Conservation (phyloP, 2,113 vertebrate species). For the Epinephelus lanceolatus region DNA sequence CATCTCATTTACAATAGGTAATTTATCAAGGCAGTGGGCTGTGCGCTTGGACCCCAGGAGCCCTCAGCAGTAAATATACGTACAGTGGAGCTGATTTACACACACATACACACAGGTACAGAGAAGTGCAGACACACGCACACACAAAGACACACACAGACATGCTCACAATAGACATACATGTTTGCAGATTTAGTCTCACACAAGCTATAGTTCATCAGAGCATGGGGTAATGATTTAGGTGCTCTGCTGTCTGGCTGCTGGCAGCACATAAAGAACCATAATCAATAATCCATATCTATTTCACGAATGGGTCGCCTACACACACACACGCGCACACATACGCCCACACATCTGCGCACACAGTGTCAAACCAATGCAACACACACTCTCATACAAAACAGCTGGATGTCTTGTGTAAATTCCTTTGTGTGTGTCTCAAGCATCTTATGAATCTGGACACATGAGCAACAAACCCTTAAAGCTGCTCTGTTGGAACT, state of each 20-base stretch:
- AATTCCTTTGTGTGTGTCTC: background rate
- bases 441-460: background rate
- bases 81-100: constrained; percentile 60
- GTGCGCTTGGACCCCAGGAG: constrained; percentile 58
- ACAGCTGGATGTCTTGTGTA: background rate
- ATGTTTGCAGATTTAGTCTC: constrained; percentile 36
- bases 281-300: constrained; percentile 81
- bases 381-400: constrained; percentile 17
- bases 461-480: background rate
- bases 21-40: constrained; percentile 72
- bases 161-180: constrained; percentile 44
- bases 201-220: constrained; percentile 37
- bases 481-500: no score
- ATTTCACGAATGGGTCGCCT: constrained; percentile 52
- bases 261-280: constrained; percentile 72
- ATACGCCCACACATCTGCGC: background rate
- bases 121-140: constrained; percentile 40
- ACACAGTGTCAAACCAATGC: constrained; percentile 7
- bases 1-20: constrained; percentile 71
- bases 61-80: constrained; percentile 71
- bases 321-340: background rate
- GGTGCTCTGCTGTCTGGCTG: constrained; percentile 41
- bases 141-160: constrained; percentile 35
- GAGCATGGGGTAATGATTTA: constrained; percentile 63
- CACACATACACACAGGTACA: constrained; percentile 31